phyloP scores from a whole-genome alignment of 2,888 invertebrate genomes.

The Pseudanteris insignis region DNA sequence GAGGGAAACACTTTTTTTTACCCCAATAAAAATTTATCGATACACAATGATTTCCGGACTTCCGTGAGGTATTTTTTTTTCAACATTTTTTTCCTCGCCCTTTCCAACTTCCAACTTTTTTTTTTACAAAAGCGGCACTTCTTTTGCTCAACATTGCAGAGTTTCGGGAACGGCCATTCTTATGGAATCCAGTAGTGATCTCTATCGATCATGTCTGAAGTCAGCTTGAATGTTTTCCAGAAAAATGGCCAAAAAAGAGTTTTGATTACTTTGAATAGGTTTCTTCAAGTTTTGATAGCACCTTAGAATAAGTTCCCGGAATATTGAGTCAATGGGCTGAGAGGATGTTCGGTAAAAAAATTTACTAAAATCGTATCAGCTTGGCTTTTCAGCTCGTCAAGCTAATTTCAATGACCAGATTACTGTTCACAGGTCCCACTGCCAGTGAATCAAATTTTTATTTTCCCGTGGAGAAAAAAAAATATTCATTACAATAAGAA shows the following conservation, averaged over 20 bases:
- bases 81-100: neutral
- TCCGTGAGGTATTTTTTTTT: constrained; percentile 12
- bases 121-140: neutral
- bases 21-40: constrained; percentile 17
- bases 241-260: constrained; percentile 29
- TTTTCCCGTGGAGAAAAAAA: too few relatives aligned
- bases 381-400: too few relatives aligned
- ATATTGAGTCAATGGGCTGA: constrained; percentile 3
- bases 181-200: constrained; percentile 23
- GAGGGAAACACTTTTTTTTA: constrained; percentile 20
- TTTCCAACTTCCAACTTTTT: too few relatives aligned
- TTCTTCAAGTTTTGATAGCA: constrained; percentile 12
- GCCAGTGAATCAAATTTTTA: too few relatives aligned
- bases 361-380: neutral
- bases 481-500: too few relatives aligned
- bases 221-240: constrained; percentile 13
- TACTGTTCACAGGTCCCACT: too few relatives aligned
- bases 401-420: too few relatives aligned
- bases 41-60: constrained; percentile 19
- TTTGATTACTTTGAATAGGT: constrained; percentile 32
- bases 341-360: neutral
- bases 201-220: constrained; percentile 25
- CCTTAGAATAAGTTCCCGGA: constrained; percentile 10
- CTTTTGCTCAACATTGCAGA: constrained; percentile 1
- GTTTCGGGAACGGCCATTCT: constrained; percentile 15